These are phyloP conservation scores for Monopterus albus DNA, from an alignment of 2,113 vertebrate genomes.

Conservation along the genomic window DNA sequence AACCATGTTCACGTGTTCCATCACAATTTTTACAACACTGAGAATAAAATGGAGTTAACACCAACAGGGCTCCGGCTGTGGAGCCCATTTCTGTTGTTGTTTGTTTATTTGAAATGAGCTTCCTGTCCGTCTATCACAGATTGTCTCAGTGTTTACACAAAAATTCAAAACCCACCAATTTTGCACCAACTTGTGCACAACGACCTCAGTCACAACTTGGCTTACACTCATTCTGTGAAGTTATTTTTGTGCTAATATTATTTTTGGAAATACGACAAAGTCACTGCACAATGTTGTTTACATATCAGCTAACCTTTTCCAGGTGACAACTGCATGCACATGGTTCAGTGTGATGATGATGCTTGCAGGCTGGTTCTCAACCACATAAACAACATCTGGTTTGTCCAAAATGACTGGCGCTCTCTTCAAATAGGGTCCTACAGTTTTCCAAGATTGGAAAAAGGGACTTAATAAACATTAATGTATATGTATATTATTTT, in stretches of 20 bases:
- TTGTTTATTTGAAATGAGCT: not conserved
- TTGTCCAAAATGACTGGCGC: conserved; percentile 89
- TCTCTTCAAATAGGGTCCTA: conserved; percentile 89
- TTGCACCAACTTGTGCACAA: not conserved
- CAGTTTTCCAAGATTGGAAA: not conserved
- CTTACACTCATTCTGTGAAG: too few relatives aligned
- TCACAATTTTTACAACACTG: conserved; percentile 1
- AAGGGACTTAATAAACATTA: not conserved
- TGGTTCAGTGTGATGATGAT: conserved; percentile 92
- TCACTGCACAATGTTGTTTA: not conserved
- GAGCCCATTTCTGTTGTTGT: not conserved
- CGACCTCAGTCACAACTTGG: too few relatives aligned
- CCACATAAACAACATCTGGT: conserved; percentile 88
- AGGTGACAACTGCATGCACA: conserved; percentile 88
- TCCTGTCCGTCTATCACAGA: too few relatives aligned
- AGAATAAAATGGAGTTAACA: not conserved
- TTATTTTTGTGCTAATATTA: not conserved
- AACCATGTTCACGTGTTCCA: not conserved
- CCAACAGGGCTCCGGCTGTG: not conserved
- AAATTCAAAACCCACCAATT: not conserved
- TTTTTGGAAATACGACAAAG: not conserved
- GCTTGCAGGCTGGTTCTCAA: conserved; percentile 88
- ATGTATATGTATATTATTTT: not conserved
- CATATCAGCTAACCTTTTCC: conserved; percentile 87
- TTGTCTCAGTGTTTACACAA: not conserved